Evolutionary conservation across 2,888 invertebrate genomes (phyloP).

Genomic region (Dryococelus australis): DNA sequence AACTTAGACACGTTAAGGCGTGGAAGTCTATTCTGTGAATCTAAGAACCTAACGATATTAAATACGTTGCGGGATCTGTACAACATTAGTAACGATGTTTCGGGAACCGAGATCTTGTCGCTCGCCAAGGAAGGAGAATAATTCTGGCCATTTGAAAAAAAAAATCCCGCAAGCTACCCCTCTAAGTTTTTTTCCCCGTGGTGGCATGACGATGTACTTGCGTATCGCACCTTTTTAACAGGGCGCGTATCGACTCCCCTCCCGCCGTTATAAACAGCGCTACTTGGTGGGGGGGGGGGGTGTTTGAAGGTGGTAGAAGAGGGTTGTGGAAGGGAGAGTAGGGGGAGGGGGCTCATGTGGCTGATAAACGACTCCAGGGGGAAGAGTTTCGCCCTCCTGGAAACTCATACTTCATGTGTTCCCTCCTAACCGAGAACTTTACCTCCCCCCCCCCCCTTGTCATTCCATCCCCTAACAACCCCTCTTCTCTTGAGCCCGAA

Average conservation of each 20-base stretch:
- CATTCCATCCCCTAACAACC: neutral
- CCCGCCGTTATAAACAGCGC: neutral
- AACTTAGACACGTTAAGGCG: no score
- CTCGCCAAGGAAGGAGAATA: no score
- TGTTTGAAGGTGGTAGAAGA: no score
- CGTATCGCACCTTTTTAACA: slow-evolving; percentile 1
- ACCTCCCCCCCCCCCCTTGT: neutral
- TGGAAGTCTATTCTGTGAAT: no score
- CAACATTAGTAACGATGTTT: no score
- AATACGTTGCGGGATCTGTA: no score
- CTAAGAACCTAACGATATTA: no score
- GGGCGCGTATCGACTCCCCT: neutral
- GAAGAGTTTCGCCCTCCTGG: neutral
- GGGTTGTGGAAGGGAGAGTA: no score
- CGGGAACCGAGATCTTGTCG: no score
- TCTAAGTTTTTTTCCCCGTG: neutral
- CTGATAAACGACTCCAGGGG: neutral
- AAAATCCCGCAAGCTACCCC: no score
- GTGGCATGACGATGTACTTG: neutral
- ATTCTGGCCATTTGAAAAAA: no score
- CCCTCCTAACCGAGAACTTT: neutral
- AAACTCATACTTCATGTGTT: neutral
- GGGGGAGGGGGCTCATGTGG: neutral
- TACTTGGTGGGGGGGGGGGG: no score
- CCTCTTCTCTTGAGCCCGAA: neutral